Base-by-base conservation (phyloP, 2,888 invertebrate species). In the Rhabditoides inermis region DNA sequence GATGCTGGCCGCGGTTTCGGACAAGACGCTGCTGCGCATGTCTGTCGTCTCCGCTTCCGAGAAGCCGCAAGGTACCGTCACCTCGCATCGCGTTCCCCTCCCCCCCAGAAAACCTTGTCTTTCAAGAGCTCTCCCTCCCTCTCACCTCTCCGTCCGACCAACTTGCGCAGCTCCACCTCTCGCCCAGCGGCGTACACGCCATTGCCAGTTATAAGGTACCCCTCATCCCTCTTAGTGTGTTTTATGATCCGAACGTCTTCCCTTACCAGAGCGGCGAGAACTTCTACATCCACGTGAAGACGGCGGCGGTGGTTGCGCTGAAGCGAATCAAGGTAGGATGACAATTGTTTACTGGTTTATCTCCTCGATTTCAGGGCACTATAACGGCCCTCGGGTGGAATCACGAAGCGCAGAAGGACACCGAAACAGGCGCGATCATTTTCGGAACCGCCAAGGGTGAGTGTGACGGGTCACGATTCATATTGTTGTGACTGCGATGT, bases 361-460 rank as follows among this genome's bases (percentile, higher is more conserved):
- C 5, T 41, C 12, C 49, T 20, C 18, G 0, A 35, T 53, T 63
- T 18, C 51, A 71, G 60, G 67, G 64, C 12, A 48, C 53, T 20
- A 57, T 74, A 5, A 71, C 68, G 2, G 69, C 74, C 1, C 64
- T 75, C 20, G 73, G 67, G 2, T 74, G 72, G 72, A 72, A 75
- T 60, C 61, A 63, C 3, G 67, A 74, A 30, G 57, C 48, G n/a
- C 36, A 51, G 27, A 69, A 64, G 30, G 67, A 69, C 6, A 48
- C 54, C 1, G 73, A 73, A 37, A 70, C 73, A 3, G 68, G 70
- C 0, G 60, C 65, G 37, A 71, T 73, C 50, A 53, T 73, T 5
- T 30, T 74, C n/a, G 74, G 74, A 30, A 73, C 72, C 0, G 40
- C 41, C 4, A 66, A 58, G 53, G 73, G 73, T 60, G 35, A 32